Base-by-base conservation (phyloP, 2,113 vertebrate genomes). In the Pterophyllum scalare region DNA sequence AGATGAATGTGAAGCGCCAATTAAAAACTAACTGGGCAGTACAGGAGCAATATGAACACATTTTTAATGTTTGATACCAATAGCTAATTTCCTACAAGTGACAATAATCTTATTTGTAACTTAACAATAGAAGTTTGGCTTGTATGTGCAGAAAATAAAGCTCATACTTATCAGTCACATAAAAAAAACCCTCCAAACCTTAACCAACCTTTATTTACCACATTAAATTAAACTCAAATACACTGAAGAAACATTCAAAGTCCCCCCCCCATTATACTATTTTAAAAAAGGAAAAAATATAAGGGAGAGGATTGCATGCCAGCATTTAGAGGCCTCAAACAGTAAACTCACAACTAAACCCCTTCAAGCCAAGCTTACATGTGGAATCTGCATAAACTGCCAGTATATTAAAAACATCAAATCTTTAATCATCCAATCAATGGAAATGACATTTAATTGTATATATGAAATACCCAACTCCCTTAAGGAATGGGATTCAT, bases 281-380 rank as follows among this genome's bases (percentile, higher is more conserved):
- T 33, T 33, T 7, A 3, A 65, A 65, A 65, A 43, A 4, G 43
- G 14, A 22, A 43, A 43, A 65, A 65, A 17, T 17, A 43, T 65
- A 43, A 6, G 4, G 35, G 9, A 43, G 1, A 40, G 13, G 62
- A 43, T 65, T 17, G 24, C 40, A 43, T 0, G 35, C 13, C 40
- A 65, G 62, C 15, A 65, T 65, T 65, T 38, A 65, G 43, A 33
- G 40, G n/a, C 0, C 13, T 43, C 62, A 24, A 20, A 0, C 62
- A 43, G 9, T 43, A 43, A 43, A 26, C 62, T 65, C 62, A 17
- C n/a, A 65, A 65, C 22, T 43, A 65, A 65, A 65, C 4, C 1
- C 43, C 0, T 65, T 65, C 7, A 65, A 65, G 38, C 0, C 43
- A 0, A 24, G 43, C 43, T 0, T 65, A 35, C 8, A 35, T 35